A percentile compares a stretch with the other conserved stretches of the same genome.
phyloP scores from a whole-genome alignment of 92 coral and sea anemone species.

The Pocillopora grandis region DNA sequence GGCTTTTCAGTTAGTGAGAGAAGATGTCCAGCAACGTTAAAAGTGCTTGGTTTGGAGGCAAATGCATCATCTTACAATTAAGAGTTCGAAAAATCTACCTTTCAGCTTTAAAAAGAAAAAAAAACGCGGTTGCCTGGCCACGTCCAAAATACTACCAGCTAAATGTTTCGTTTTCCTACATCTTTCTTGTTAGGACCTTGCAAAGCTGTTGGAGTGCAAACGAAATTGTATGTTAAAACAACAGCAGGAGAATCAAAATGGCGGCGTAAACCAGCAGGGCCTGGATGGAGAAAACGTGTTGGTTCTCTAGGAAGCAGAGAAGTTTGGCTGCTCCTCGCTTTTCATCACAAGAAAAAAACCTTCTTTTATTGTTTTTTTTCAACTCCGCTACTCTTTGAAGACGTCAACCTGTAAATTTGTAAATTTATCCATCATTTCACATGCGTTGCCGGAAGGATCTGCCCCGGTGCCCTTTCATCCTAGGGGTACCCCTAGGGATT shows the following conservation, averaged over 20 bases:
- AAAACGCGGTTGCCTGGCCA: not conserved
- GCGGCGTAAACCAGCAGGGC: slow-evolving; percentile 42
- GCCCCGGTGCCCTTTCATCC: too few species aligned
- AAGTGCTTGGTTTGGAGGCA: too few species aligned
- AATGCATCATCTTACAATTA: too few species aligned
- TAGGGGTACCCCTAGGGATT: too few species aligned
- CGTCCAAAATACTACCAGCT: not conserved
- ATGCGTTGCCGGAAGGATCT: not conserved
- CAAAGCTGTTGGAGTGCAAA: slow-evolving; percentile 90
- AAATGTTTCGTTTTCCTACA: not conserved
- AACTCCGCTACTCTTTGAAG: not conserved
- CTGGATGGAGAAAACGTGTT: slow-evolving; percentile 84
- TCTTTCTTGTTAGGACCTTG: slow-evolving; percentile 65
- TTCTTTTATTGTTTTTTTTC: not conserved
- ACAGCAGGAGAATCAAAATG: slow-evolving; percentile 51
- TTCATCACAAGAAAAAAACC: not conserved
- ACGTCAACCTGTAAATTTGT: not conserved
- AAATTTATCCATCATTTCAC: not conserved
- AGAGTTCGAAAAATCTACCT: too few species aligned
- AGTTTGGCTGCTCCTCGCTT: not conserved
- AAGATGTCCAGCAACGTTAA: too few species aligned
- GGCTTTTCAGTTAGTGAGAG: too few species aligned
- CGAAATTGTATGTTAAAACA: slow-evolving; percentile 75
- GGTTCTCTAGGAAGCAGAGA: slow-evolving; percentile 51
- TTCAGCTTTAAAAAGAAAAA: too few species aligned